A percentile compares a stretch with the other conserved stretches of the same genome.
Conservation (phyloP, 2,113 vertebrate species). For the Prunella himalayana region DNA sequence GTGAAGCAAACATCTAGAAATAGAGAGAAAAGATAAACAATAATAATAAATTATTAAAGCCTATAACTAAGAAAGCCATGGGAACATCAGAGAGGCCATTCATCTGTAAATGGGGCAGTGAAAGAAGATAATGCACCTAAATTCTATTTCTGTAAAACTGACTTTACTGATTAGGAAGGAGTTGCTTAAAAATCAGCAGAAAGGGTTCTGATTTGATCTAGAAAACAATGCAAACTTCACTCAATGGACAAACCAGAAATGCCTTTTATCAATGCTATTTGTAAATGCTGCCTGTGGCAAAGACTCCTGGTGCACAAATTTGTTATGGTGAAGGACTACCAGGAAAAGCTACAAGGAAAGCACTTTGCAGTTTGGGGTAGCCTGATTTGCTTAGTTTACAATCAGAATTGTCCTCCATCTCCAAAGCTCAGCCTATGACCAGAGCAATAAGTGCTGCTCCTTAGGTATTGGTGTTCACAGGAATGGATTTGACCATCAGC, state of each 20-base stretch:
- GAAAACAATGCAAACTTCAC: background rate
- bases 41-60: background rate
- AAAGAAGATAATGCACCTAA: background rate
- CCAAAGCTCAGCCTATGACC: background rate
- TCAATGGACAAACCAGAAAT: background rate
- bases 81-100: background rate
- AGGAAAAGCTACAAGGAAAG: background rate
- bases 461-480: background rate
- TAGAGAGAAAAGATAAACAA: background rate
- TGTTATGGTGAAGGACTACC: background rate
- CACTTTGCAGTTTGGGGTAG: background rate
- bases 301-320: background rate
- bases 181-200: background rate
- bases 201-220: background rate
- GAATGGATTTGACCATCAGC: background rate
- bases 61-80: background rate
- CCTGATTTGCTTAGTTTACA: background rate
- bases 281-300: background rate
- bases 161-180: background rate
- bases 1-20: background rate
- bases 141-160: background rate
- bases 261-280: background rate
- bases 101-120: background rate
- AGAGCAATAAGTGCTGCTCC: background rate
- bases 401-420: background rate